Conservation (phyloP, 2,888 invertebrate genomes). For the Congeria kusceri region DNA sequence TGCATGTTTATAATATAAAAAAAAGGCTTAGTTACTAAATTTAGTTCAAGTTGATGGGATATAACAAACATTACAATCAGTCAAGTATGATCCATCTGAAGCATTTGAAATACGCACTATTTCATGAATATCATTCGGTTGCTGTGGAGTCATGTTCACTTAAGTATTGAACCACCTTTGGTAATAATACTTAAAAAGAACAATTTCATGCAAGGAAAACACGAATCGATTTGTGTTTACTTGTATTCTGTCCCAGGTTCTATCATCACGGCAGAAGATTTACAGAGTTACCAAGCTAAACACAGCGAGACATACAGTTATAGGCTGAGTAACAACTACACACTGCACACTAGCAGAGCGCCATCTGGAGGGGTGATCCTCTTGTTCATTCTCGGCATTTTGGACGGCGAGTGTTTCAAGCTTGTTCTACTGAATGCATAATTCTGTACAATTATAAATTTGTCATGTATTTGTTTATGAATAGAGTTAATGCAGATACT, state of each 20-base stretch:
- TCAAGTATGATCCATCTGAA: too few species aligned
- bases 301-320: constrained; percentile 52
- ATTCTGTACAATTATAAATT: neutral
- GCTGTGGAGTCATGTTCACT: too few species aligned
- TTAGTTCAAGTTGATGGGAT: too few species aligned
- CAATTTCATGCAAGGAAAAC: too few species aligned
- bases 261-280: constrained; percentile 68
- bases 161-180: too few species aligned
- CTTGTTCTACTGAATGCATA: neutral
- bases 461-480: neutral
- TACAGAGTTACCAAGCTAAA: constrained; percentile 40
- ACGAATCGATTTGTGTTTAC: too few species aligned
- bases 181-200: too few species aligned
- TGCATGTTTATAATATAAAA: too few species aligned
- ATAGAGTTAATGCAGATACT: neutral
- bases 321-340: constrained; percentile 65
- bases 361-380: constrained; percentile 79
- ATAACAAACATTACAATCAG: too few species aligned
- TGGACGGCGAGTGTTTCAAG: constrained; percentile 75
- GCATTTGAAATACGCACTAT: too few species aligned
- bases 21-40: too few species aligned
- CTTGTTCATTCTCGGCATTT: constrained; percentile 79
- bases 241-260: constrained; percentile 64
- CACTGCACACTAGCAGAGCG: constrained; percentile 70
- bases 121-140: too few species aligned